Evolutionary conservation across 1,140 invertebrate genomes (phyloP).

Genomic region (Melanaphis sacchari): DNA sequence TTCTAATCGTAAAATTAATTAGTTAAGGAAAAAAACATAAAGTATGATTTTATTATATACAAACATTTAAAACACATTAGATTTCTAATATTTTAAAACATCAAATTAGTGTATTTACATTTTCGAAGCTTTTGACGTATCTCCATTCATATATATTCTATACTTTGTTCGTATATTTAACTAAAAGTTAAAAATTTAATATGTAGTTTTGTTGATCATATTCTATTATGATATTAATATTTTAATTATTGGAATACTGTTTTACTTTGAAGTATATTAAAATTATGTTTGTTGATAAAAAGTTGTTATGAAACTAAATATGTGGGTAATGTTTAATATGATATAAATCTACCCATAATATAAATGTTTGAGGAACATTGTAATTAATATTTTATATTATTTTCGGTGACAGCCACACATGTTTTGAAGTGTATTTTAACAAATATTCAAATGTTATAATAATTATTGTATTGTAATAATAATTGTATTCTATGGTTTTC

Average conservation of each 20-base stretch:
- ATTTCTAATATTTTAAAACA: background rate
- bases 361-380: background rate
- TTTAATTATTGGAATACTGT: background rate
- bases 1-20: background rate
- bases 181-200: background rate
- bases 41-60: background rate
- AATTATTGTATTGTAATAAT: background rate
- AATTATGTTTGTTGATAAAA: background rate
- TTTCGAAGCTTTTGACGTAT: background rate
- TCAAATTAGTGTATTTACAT: background rate
- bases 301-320: background rate
- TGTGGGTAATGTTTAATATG: background rate
- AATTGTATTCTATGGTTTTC: background rate
- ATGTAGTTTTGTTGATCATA: background rate
- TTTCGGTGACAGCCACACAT: background rate
- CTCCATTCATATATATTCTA: background rate
- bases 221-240: background rate
- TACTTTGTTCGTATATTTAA: background rate
- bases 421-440: background rate
- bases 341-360: background rate
- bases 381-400: constrained; percentile 4
- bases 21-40: background rate
- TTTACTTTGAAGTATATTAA: background rate
- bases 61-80: background rate
- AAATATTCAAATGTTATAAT: background rate